Evolutionary conservation across 2,888 invertebrate species (phyloP).

Genomic region (Arenicola marina): DNA sequence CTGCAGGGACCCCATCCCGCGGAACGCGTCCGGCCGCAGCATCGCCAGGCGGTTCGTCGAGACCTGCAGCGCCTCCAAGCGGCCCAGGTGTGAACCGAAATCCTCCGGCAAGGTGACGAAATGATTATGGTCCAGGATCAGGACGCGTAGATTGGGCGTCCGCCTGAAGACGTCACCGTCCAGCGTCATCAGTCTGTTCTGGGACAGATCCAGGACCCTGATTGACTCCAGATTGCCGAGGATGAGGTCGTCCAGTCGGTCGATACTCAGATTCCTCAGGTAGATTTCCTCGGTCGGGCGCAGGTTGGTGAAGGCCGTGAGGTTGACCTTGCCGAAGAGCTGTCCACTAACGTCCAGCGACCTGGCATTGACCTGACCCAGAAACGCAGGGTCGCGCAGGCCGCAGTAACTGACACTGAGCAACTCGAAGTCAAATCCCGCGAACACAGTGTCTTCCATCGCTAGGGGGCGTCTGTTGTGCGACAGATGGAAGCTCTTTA

Average conservation of each 20-base stretch:
- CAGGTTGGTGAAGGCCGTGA: slow-evolving; percentile 8
- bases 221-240: slow-evolving; percentile 8
- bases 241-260: slow-evolving; percentile 6
- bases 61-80: slow-evolving; percentile 13
- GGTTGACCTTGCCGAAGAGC: slow-evolving; percentile 6
- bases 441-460: slow-evolving; percentile 14
- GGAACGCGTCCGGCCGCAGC: slow-evolving; percentile 4
- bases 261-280: slow-evolving; percentile 6
- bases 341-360: slow-evolving; percentile 23
- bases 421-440: slow-evolving; percentile 10
- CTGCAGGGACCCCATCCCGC: slow-evolving; percentile 5
- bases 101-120: slow-evolving; percentile 17
- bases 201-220: slow-evolving; percentile 14
- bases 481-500: slow-evolving; percentile 11
- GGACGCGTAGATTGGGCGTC: slow-evolving; percentile 8
- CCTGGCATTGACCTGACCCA: slow-evolving; percentile 8
- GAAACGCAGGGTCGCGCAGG: slow-evolving; percentile 15
- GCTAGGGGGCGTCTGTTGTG: slow-evolving; percentile 15
- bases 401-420: slow-evolving; percentile 6
- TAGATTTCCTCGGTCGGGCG: slow-evolving; percentile 1
- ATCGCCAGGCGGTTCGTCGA: slow-evolving; percentile 8
- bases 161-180: slow-evolving; percentile 11
- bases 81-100: slow-evolving; percentile 3
- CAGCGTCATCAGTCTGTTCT: slow-evolving; percentile 12
- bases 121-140: slow-evolving; percentile 18